Conservation (phyloP, 2,888 invertebrate species). For the Drosophila fulvimacula region DNA sequence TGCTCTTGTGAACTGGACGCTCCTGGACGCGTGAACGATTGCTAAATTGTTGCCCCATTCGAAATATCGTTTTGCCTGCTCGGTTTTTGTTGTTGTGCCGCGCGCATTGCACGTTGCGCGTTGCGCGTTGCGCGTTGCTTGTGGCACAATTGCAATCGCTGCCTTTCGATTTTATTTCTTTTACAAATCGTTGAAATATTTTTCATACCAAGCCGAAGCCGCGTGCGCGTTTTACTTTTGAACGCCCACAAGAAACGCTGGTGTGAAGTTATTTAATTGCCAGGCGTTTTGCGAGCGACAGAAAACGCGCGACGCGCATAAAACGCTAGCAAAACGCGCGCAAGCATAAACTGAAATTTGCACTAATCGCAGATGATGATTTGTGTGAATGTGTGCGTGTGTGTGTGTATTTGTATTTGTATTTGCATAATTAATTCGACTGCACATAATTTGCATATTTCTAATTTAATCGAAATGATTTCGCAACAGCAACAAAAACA, state of each 20-base stretch:
- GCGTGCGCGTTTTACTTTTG: constrained; percentile 71
- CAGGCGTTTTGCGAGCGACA: constrained; percentile 52
- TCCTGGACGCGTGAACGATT: constrained; percentile 80
- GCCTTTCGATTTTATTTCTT: constrained; percentile 64
- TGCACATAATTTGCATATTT: constrained; percentile 79
- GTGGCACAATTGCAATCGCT: constrained; percentile 69
- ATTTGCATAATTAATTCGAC: constrained; percentile 71
- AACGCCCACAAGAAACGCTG: constrained; percentile 65
- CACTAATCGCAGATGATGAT: not conserved
- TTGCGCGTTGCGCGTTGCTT: constrained; percentile 41
- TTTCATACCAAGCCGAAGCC: constrained; percentile 62
- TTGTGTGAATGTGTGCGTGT: not conserved
- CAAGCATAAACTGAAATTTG: not conserved
- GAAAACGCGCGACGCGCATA: constrained; percentile 23
- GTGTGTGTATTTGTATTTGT: not conserved
- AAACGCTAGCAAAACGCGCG: constrained; percentile 31
- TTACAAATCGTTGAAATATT: constrained; percentile 79
- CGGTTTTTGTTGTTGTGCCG: constrained; percentile 11
- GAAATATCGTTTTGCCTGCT: constrained; percentile 25
- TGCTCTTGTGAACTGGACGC: constrained; percentile 65
- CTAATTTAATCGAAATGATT: constrained; percentile 82
- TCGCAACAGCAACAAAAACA: constrained; percentile 51
- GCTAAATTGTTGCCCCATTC: constrained; percentile 69
- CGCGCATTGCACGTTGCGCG: not conserved
- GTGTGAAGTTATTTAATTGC: constrained; percentile 84